These are phyloP conservation scores for Gila robusta DNA, from an alignment of 2,797 vertebrate species.

Conservation along the genomic window DNA sequence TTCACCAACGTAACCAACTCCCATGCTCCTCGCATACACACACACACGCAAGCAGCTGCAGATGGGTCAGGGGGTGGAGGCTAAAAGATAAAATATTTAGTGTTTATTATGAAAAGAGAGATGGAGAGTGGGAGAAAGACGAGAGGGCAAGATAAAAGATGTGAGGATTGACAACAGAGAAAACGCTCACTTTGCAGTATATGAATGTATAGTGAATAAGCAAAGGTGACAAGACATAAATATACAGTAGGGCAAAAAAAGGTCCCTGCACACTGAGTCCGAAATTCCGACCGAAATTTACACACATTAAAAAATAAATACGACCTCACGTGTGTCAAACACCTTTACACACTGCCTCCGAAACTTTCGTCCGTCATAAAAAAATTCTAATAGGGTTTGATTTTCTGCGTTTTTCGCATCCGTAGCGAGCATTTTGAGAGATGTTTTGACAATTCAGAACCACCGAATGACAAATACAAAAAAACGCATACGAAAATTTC, in stretches of 20 bases:
- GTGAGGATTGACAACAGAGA: slow-evolving; percentile 29
- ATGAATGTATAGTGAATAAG: slow-evolving; percentile 3
- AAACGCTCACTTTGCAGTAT: slow-evolving; percentile 15
- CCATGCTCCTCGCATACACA: slow-evolving; percentile 46
- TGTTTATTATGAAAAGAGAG: slow-evolving; percentile 87
- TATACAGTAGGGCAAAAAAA: neutral
- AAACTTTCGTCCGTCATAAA: too few relatives aligned
- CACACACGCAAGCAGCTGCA: slow-evolving; percentile 55
- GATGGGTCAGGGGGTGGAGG: slow-evolving; percentile 58
- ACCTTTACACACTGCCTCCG: too few relatives aligned
- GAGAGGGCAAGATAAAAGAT: slow-evolving; percentile 50
- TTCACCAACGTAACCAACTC: slow-evolving; percentile 36
- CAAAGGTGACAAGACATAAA: slow-evolving; percentile 16
- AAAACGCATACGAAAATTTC: too few relatives aligned
- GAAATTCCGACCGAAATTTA: too few relatives aligned
- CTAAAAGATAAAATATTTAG: slow-evolving; percentile 84
- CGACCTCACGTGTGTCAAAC: too few relatives aligned
- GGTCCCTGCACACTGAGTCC: too few relatives aligned
- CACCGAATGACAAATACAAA: too few relatives aligned
- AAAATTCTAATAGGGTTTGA: too few relatives aligned
- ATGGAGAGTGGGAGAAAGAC: slow-evolving; percentile 32
- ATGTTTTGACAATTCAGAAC: too few relatives aligned
- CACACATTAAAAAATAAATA: too few relatives aligned
- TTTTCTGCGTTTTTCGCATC: too few relatives aligned
- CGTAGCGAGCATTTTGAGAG: too few relatives aligned